These are phyloP conservation scores for Antrozous pallidus DNA, from an alignment of 2,797 vertebrate species.

Conservation along the genomic window DNA sequence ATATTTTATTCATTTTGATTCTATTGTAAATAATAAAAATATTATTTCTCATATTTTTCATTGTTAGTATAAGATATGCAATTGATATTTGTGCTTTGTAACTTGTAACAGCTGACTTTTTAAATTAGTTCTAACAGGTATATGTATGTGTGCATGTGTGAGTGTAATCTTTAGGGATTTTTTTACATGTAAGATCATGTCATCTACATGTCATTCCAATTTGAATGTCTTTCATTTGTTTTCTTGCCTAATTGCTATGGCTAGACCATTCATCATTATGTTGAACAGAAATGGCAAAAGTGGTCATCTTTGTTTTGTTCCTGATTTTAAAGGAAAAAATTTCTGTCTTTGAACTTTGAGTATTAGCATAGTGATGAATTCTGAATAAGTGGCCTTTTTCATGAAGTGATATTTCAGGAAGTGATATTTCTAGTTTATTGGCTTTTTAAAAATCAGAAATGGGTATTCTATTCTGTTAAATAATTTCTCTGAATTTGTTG, in stretches of 20 bases:
- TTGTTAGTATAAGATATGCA: neutral
- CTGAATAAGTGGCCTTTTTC: neutral
- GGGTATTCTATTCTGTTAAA: neutral
- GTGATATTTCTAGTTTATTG: neutral
- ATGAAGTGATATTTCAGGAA: neutral
- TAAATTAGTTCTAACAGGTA: neutral
- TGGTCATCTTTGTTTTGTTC: neutral
- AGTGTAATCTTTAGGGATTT: neutral
- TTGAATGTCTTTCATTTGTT: neutral
- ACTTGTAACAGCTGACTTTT: neutral
- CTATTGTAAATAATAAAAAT: neutral
- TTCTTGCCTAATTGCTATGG: neutral
- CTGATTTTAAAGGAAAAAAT: neutral
- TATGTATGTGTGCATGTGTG: neutral
- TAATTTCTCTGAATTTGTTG: neutral
- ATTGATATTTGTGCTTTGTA: neutral
- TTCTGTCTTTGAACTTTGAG: neutral
- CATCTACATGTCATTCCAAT: neutral
- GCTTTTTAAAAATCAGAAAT: neutral
- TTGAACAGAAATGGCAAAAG: neutral
- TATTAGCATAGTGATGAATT: neutral
- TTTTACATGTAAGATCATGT: neutral
- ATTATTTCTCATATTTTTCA: neutral
- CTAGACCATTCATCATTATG: neutral
- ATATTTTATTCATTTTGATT: neutral